These are phyloP conservation scores for Elaphurus davidianus DNA, from an alignment of 2,113 vertebrate species.

Conservation along the genomic window DNA sequence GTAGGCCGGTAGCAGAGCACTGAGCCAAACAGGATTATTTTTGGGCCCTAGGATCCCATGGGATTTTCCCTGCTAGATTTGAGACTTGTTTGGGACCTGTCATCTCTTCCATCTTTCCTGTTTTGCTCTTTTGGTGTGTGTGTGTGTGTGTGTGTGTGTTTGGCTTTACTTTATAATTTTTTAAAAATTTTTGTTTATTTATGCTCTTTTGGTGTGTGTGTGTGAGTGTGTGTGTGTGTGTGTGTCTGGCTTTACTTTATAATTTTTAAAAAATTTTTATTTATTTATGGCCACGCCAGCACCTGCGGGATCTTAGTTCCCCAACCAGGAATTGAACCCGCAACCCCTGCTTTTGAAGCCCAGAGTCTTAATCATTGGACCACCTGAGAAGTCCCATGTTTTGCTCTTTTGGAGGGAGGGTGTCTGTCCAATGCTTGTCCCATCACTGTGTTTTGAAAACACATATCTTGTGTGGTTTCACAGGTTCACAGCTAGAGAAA, in stretches of 20 bases:
- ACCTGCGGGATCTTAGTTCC: not conserved
- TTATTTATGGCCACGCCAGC: not conserved
- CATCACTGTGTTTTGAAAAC: not conserved
- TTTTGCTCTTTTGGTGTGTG: not conserved
- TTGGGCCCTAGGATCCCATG: not conserved
- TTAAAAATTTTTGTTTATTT: not conserved
- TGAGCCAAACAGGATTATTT: not conserved
- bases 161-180: not conserved
- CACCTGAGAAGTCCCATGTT: not conserved
- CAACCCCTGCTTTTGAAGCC: not conserved
- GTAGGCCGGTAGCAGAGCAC: not conserved
- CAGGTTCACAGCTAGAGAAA: not conserved
- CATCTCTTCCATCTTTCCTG: not conserved
- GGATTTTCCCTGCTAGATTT: not conserved
- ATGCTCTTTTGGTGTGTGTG: not conserved
- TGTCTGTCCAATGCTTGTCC: not conserved
- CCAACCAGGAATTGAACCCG: rapidly evolving
- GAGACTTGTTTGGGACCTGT: not conserved
- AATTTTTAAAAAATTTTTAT: not conserved
- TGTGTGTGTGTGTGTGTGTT: no score
- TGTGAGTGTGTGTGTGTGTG: no score
- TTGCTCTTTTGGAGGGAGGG: not conserved
- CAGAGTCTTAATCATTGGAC: not conserved
- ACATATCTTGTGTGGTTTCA: not conserved
- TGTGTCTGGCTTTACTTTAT: not conserved